Base-by-base conservation (phyloP, 92 coral and sea anemone genomes). In the Heteractis magnifica region DNA sequence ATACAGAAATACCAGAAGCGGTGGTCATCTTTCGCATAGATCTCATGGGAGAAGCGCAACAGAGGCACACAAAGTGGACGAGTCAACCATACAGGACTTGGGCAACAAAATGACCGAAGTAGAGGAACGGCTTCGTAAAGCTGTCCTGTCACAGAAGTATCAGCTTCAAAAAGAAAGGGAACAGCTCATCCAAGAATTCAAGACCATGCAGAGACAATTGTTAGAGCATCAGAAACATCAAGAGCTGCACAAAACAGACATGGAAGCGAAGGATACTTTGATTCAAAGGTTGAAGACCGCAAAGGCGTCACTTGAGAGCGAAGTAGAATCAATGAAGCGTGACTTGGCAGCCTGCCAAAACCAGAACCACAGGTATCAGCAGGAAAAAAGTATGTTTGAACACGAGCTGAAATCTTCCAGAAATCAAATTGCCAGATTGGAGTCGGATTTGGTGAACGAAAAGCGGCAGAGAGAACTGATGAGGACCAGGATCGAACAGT, bases 371-470 rank as follows among this genome's bases (percentile, higher is more conserved):
- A 92, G 92, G 14, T 89, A 82, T 75, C 81, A 90, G 79, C 94
- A 94, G 72, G 97, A 94, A 55, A 91, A 90, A 68, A 91, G 90
- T 56, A 89, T 84, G 26, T 83, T 90, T 64, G 94, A 89, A 49
- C 87, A 87, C 75, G 98, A 96, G 77, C 56, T 92, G 16, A 83
- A 87, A 8, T 85, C 98, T 5, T 84, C 82, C 65, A 89, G 86
- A 77, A 92, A 94, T 81, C 90, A 92, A 79, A 82, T 96, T 51
- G 89, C 93, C 49, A 94, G 93, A 75, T 87, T 96, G 75, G 98
- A 94, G 70, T 90, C 97, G 14, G 99, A 96, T 60, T 72, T 96
- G 79, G 95, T 89, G 83, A 96, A 94, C 77, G 99, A 96, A 84
- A 86, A 91, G 76, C 78, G 98, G 26, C 98, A 94, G 75, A 87